These are phyloP conservation scores for Candidula unifasciata DNA, from an alignment of 2,888 invertebrate genomes.

Conservation along the genomic window DNA sequence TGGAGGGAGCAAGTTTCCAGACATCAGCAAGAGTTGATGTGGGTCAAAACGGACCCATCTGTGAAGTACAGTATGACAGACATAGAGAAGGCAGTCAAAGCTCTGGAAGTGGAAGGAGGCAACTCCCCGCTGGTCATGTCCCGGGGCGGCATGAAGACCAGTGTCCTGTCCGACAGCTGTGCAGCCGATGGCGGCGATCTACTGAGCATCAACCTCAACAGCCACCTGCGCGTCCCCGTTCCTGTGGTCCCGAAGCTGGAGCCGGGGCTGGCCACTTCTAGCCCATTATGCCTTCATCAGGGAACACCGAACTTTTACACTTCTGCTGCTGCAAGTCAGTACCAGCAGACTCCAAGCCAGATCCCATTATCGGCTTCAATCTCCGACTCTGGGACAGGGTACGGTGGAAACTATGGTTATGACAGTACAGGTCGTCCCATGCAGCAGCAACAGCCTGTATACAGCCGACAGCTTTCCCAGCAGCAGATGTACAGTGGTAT, in stretches of 20 bases:
- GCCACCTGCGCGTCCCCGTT: not conserved
- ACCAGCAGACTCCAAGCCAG: constrained; percentile 21
- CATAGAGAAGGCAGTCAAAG: constrained; percentile 43
- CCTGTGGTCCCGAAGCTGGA: constrained; percentile 14
- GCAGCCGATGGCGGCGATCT: constrained; percentile 44
- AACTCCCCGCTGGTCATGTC: constrained; percentile 31
- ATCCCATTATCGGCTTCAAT: not conserved
- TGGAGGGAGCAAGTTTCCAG: constrained; percentile 40
- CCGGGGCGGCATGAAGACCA: constrained; percentile 43
- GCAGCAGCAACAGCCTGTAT: constrained; percentile 28
- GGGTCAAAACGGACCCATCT: constrained; percentile 41
- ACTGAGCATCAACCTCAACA: constrained; percentile 21
- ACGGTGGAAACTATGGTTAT: constrained; percentile 10
- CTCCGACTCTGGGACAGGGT: not conserved
- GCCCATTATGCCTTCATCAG: constrained; percentile 4
- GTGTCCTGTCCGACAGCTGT: constrained; percentile 43
- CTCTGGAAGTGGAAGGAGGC: constrained; percentile 36
- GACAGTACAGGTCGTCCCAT: not conserved
- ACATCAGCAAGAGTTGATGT: constrained; percentile 47
- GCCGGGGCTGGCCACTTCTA: not conserved
- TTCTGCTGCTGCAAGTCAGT: constrained; percentile 9
- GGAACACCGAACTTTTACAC: not conserved
- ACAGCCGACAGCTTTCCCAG: constrained; percentile 18
- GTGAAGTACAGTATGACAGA: constrained; percentile 49
- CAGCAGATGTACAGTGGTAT: constrained; percentile 32